A percentile compares a stretch with the other conserved stretches of the same genome.
Evolutionary conservation across 2,113 vertebrate species (phyloP).

Genomic region (Cyphomyrus discorhynchus): DNA sequence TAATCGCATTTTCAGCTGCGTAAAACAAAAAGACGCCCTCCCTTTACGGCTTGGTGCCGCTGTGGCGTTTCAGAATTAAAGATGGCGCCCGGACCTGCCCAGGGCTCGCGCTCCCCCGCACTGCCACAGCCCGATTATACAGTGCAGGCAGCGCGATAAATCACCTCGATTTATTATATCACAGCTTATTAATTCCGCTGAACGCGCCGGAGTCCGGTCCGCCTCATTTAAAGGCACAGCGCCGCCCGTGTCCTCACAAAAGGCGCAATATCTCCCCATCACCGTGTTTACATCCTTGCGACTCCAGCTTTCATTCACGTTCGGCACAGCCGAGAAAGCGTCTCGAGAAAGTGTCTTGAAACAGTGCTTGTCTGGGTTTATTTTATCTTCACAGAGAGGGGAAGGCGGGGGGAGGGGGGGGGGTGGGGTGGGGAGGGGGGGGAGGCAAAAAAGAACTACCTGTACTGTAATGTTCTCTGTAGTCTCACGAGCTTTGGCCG

Average conservation of each 20-base stretch:
- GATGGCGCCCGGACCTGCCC: constrained; percentile 28
- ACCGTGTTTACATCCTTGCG: constrained; percentile 3
- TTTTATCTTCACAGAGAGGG: not conserved
- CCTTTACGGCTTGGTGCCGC: constrained; percentile 23
- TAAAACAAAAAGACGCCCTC: constrained; percentile 17
- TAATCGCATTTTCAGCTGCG: constrained; percentile 28
- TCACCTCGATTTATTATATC: constrained; percentile 57
- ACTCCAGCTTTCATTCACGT: not conserved
- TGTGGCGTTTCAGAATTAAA: constrained; percentile 31
- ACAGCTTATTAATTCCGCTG: constrained; percentile 59
- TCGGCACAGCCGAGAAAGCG: not conserved
- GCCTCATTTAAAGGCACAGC: constrained; percentile 51
- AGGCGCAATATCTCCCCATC: not conserved
- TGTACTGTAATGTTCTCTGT: constrained; percentile 40
- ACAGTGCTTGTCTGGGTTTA: not conserved
- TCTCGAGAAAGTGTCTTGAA: not conserved
- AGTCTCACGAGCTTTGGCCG: constrained; percentile 52
- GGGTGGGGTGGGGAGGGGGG: too few relatives aligned
- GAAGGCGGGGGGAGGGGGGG: not conserved
- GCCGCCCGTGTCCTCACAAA: not conserved
- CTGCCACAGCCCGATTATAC: constrained; percentile 51
- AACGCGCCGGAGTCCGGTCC: constrained; percentile 51
- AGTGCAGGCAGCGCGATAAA: constrained; percentile 54
- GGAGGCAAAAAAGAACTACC: constrained; percentile 13
- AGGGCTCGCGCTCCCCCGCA: constrained; percentile 14